Evolutionary conservation across 1,140 invertebrate genomes (phyloP), one percentile per base, ranked within the genome.

Genomic region (Bombus cullumanus): DNA sequence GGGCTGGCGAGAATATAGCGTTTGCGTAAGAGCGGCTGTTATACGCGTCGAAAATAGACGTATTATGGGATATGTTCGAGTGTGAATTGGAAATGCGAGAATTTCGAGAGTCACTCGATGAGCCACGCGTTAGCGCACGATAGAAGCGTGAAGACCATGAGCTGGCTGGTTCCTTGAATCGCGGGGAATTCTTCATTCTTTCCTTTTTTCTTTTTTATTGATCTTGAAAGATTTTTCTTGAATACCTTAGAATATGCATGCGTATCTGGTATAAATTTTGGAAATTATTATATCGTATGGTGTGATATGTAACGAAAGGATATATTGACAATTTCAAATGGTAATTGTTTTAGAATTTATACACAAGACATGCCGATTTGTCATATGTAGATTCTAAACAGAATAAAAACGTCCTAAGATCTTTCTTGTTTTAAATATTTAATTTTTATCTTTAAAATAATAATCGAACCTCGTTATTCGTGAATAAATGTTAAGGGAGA

Each of bases 1-100:
- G 53, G 77, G 12, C 39, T 37, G 15, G 31, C 68, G 76, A 72
- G 83, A 72, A 85, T 85, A 78, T 22, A 37, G 68, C 83, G 41
- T 80, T 80, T 64, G 83, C 83, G 83, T 85, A 85, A 79, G 68
- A 85, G 77, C 15, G 57, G 76, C 66, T 62, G 76, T 62, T 80
- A 39, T 80, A 28, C 41, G 15, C 77, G 64, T 28, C 68, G 76
- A 68, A 85, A 85, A 72, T 80, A 80, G 83, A 80, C 83, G 68
- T 80, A 80, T 85, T 80, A 73, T 69, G n/a, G 68, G 68, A 71
- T 66, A 80, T 80, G 31, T 47, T 78, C 75, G 47, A 57, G 76
- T 62, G 66, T 37, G 76, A 84, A 84, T 84, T 84, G 76, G 83
- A 84, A 84, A 84, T 62, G 76, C 37, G 82, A 57, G 41, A 43